These are phyloP conservation scores for Cuniculus paca DNA, from an alignment of 2,797 vertebrate species.

Conservation along the genomic window DNA sequence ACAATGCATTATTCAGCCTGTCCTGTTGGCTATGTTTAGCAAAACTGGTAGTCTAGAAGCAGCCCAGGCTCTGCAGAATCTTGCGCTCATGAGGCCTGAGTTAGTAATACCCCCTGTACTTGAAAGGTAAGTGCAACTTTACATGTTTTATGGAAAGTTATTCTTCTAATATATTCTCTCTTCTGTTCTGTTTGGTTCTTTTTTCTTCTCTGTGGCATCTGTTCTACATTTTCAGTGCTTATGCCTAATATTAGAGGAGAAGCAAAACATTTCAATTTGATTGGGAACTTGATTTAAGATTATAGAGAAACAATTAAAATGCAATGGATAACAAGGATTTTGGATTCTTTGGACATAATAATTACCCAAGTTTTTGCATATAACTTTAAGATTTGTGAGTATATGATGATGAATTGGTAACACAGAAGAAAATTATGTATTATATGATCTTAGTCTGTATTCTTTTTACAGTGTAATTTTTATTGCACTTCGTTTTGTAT, in stretches of 20 bases:
- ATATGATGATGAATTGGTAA: neutral
- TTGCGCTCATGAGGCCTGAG: constrained; percentile 97
- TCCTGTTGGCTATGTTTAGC: constrained; percentile 99
- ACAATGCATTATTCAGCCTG: constrained; percentile 97
- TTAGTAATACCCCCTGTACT: constrained; percentile 98
- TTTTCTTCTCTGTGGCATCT: neutral
- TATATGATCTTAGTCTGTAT: neutral
- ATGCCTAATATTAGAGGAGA: neutral
- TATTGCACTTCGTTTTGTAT: neutral
- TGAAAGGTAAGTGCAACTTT: constrained; percentile 93
- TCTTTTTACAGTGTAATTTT: neutral
- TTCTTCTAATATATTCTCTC: neutral
- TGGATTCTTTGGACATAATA: neutral
- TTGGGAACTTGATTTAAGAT: constrained; percentile 22
- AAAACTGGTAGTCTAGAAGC: constrained; percentile 98
- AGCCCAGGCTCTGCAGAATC: constrained; percentile 97
- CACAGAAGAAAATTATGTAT: neutral
- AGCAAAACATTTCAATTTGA: constrained; percentile 17
- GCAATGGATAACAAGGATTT: constrained; percentile 2
- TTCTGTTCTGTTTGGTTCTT: neutral
- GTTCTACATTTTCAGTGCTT: neutral
- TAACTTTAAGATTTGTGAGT: neutral
- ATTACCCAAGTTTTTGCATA: neutral
- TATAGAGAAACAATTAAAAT: constrained; percentile 5
- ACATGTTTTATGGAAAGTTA: neutral